Evolutionary conservation across 2,797 vertebrate genomes (phyloP).

Genomic region (Clarias platycephalus): DNA sequence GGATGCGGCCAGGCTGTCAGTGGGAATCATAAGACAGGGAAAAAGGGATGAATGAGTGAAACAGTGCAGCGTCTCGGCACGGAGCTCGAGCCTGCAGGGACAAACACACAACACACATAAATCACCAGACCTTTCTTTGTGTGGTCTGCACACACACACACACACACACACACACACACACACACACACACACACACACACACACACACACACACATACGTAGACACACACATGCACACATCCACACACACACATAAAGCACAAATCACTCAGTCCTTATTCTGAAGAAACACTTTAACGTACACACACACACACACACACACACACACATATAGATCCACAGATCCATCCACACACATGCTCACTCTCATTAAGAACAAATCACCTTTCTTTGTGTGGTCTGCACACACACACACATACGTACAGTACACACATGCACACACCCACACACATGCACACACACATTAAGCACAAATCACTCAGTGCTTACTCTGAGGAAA

Average conservation of each 20-base stretch:
- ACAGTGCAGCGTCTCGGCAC: constrained; percentile 15
- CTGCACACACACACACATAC: not conserved
- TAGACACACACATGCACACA: not conserved
- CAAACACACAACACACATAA: not conserved
- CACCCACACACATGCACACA: not conserved
- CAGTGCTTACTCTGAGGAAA: not conserved
- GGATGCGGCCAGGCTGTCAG: constrained; percentile 15
- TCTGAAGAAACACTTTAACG: not conserved
- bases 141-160: not conserved
- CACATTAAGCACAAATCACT: not conserved
- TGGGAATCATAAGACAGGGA: constrained; percentile 14
- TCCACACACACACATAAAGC: not conserved
- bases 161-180: not conserved
- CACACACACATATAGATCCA: not conserved
- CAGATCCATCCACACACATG: not conserved
- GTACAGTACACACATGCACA: not conserved
- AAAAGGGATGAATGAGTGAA: constrained; percentile 24
- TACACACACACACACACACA: not conserved
- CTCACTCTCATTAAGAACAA: not conserved
- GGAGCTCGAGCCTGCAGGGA: constrained; percentile 6
- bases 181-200: too few relatives aligned
- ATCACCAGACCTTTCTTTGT: constrained; percentile 19
- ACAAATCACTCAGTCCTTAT: not conserved
- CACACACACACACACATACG: not conserved
- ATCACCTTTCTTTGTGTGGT: not conserved